Conservation (phyloP, 64 coral and sea anemone species). For the Cladopsammia gracilis region DNA sequence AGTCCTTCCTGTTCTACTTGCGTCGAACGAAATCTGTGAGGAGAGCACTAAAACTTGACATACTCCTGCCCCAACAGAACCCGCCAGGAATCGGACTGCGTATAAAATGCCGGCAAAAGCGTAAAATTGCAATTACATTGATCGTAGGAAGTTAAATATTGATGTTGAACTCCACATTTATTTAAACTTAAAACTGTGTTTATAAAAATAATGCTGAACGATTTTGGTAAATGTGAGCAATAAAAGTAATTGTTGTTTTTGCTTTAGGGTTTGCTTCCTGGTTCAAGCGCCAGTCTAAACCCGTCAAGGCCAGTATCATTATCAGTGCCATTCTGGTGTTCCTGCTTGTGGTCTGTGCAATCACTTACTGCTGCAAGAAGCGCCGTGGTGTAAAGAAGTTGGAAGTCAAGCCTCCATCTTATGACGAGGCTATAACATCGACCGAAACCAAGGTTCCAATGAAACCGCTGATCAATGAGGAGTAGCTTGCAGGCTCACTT, state of each 20-base stretch:
- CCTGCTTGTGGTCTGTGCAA: not conserved
- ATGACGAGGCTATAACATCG: not conserved
- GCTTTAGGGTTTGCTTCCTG: not conserved
- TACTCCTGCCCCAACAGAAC: too few species aligned
- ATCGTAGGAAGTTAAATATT: too few species aligned
- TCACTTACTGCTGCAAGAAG: slow-evolving; percentile 40
- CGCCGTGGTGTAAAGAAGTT: not conserved
- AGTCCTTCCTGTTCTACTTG: too few species aligned
- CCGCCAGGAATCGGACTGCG: too few species aligned
- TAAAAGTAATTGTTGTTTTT: not conserved
- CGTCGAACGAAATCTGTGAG: too few species aligned
- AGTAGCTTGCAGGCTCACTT: not conserved
- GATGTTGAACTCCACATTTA: too few species aligned
- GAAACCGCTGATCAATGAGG: slow-evolving; percentile 43
- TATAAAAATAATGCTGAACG: too few species aligned
- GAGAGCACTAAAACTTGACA: too few species aligned
- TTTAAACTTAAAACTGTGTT: too few species aligned
- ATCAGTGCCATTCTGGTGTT: slow-evolving; percentile 7
- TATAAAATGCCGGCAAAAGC: too few species aligned
- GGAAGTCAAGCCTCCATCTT: slow-evolving; percentile 9
- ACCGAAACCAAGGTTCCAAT: slow-evolving; percentile 24
- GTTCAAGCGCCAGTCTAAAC: slow-evolving; percentile 30
- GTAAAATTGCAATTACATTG: too few species aligned
- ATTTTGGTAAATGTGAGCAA: too few species aligned
- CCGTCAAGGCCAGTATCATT: slow-evolving; percentile 18